These are phyloP conservation scores for Porites cylindrica DNA, from an alignment of 92 coral and sea anemone species.

Conservation along the genomic window DNA sequence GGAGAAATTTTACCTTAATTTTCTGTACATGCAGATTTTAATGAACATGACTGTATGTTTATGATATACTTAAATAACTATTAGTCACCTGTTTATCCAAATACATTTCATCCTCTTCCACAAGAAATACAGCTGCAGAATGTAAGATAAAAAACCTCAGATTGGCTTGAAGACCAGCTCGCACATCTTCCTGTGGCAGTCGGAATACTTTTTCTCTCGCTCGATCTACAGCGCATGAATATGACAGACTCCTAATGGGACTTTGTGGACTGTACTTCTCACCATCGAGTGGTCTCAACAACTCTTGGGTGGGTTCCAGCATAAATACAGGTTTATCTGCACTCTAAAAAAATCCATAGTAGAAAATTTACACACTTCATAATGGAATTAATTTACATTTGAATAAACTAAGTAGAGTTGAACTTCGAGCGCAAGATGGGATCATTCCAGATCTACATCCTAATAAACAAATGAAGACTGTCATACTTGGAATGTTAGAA, in stretches of 20 bases:
- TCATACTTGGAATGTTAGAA: too few relatives aligned
- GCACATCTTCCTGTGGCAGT: slow-evolving; percentile 86
- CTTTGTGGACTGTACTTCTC: slow-evolving; percentile 69
- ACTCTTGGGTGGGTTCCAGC: slow-evolving; percentile 74
- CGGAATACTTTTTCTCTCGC: slow-evolving; percentile 55
- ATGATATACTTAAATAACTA: not conserved
- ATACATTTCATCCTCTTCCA: slow-evolving; percentile 65
- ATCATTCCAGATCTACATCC: too few relatives aligned
- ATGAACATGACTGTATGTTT: too few relatives aligned
- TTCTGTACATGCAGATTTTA: too few relatives aligned
- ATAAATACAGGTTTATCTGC: slow-evolving; percentile 89
- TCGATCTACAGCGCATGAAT: slow-evolving; percentile 65
- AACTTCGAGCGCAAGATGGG: too few relatives aligned
- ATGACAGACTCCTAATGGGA: slow-evolving; percentile 85
- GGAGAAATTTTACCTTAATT: too few relatives aligned
- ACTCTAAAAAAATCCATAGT: slow-evolving; percentile 30
- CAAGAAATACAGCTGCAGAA: slow-evolving; percentile 90
- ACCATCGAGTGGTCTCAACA: slow-evolving; percentile 29
- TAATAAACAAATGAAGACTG: too few relatives aligned
- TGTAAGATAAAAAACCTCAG: slow-evolving; percentile 86
- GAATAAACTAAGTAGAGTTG: too few relatives aligned
- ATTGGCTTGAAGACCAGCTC: slow-evolving; percentile 98
- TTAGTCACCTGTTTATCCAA: slow-evolving; percentile 82
- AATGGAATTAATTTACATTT: too few relatives aligned
- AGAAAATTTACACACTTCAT: not conserved